A percentile compares a stretch with the other conserved stretches of the same genome.
Evolutionary conservation across 2,797 vertebrate species (phyloP).

Genomic region (Cossypha polioptera): DNA sequence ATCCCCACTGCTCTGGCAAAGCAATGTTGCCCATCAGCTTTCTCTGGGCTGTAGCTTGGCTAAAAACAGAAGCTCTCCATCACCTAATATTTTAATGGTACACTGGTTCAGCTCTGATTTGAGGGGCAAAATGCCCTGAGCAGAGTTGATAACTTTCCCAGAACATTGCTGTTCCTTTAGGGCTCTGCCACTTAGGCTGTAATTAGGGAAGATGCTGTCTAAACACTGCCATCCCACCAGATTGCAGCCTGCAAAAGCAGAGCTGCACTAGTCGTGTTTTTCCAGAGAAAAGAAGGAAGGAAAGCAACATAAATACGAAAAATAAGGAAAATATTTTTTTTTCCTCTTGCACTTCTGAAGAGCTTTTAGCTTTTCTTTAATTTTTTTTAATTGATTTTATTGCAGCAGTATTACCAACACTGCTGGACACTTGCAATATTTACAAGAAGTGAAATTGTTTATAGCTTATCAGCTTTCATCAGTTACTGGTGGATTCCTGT

Average conservation of each 20-base stretch:
- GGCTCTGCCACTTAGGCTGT: constrained; percentile 16
- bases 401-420: constrained; percentile 12
- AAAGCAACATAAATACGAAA: not conserved
- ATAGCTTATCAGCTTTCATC: constrained; percentile 47
- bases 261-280: not conserved
- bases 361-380: not conserved
- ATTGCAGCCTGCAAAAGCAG: not conserved
- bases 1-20: not conserved
- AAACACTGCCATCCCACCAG: constrained; percentile 1
- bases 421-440: constrained; percentile 34
- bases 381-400: not conserved
- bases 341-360: not conserved
- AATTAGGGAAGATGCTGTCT: not conserved
- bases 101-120: not conserved
- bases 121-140: not conserved
- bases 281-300: not conserved
- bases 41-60: not conserved
- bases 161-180: not conserved
- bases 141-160: not conserved
- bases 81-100: not conserved
- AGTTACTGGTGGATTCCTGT: constrained; percentile 13
- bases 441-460: constrained; percentile 26
- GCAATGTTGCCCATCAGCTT: not conserved
- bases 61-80: not conserved
- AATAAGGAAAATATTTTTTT: not conserved